Base-by-base conservation (phyloP, 2,113 vertebrate genomes). In the Benitochromis conjunctus region DNA sequence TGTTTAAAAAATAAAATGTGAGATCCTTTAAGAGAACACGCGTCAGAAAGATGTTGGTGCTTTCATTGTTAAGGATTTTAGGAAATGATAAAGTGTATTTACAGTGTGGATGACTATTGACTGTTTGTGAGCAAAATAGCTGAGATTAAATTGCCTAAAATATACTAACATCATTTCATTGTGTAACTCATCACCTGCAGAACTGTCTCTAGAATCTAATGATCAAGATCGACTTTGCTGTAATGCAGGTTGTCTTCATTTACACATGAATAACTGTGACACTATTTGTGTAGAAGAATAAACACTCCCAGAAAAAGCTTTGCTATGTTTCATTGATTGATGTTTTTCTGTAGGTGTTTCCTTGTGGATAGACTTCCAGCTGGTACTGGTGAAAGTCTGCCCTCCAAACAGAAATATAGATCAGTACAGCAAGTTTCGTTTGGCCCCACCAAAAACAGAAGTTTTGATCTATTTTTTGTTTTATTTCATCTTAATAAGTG, bases 291-390 rank as follows among this genome's bases (percentile, higher is more conserved):
- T 14, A 41, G 36, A 69, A 9, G 38, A 69, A 24, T 41, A 16
- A 38, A 66, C 12, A 0, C n/a, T 69, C n/a, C 24, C 4, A 43
- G 12, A 41, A 66, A 66, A 21, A 41, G 0, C 2, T 69, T 69
- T 69, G n/a, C 36, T 24, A 16, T 43, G n/a, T 69, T 16, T 43
- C 43, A 4, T 24, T 43, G 26, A 29, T 60, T 29, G n/a, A 69
- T 43, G 0, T 43, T 24, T 1, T 43, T 43, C 62, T 24, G 62
- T 41, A 66, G 34, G 38, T 21, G 36, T 12, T 66, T 66, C 19
- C 36, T 66, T 14, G 64, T 43, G 12, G 64, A 5, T 24, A 41
- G 4, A 21, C 7, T 1, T 41, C 64, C 64, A 43, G 62, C 19
- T 66, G 36, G 36, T 14, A 41, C n/a, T 41, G 62, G 62, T 66